These are phyloP conservation scores for Meloidogyne hapla DNA, from an alignment of 1,140 invertebrate genomes.

Conservation along the genomic window DNA sequence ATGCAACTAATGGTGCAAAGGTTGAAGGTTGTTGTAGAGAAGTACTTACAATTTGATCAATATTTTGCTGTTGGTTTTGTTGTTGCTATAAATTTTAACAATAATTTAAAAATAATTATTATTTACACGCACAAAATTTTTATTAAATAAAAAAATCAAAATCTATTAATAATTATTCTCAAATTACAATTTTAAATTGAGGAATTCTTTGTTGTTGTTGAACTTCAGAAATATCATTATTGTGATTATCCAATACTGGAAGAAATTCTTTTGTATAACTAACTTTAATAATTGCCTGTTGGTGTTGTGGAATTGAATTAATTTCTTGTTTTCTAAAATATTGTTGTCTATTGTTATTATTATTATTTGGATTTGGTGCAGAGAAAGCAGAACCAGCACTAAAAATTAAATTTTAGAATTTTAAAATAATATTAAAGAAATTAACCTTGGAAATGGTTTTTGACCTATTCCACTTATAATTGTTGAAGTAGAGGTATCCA, in stretches of 20 bases:
- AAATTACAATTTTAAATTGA: too few species aligned
- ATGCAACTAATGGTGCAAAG: conserved; percentile 31
- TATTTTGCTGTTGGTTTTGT: not conserved
- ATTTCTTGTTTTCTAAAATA: conserved; percentile 1
- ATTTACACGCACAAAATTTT: not conserved
- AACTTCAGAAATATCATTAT: not conserved
- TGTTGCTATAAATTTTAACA: not conserved
- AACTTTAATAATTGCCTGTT: conserved; percentile 30
- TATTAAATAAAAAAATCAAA: too few species aligned
- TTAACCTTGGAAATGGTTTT: conserved; percentile 26
- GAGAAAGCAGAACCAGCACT: conserved; percentile 25
- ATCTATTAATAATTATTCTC: too few species aligned
- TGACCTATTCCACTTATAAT: conserved; percentile 7
- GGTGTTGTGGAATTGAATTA: conserved; percentile 4
- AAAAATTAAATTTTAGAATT: not conserved
- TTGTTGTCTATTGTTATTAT: not conserved
- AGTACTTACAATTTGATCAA: conserved; percentile 1
- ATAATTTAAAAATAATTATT: too few species aligned
- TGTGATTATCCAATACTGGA: not conserved
- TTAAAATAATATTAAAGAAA: not conserved
- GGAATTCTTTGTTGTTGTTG: too few species aligned
- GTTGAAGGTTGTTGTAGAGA: not conserved
- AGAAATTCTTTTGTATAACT: conserved; percentile 22
- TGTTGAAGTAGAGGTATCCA: not conserved
- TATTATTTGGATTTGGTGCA: conserved; percentile 9